Base-by-base conservation (phyloP, 2,888 invertebrate species). In the Synergus itoensis region DNA sequence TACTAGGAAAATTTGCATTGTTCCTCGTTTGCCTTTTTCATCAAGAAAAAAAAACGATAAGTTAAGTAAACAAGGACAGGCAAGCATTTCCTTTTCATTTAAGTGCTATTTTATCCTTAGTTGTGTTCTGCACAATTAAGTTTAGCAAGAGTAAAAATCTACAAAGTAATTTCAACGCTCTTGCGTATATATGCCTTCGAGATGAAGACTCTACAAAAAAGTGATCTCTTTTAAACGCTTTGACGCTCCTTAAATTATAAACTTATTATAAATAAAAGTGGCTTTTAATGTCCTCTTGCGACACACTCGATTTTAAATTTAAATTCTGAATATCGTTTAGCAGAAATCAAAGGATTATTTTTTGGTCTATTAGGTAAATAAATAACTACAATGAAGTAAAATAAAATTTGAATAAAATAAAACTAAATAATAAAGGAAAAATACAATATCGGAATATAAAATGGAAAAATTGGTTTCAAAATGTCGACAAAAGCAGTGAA, bases 1-100 rank as follows among this genome's bases (percentile, higher is more conserved):
- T 73, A 73, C n/a, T 36, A 40, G 53, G 40, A 57, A 73, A 73
- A 57, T 57, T 73, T 57, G 53, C 36, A 73, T 73, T 53, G 48
- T 40, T n/a, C 5, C 16, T 53, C 53, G 36, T 16, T 73, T 53
- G n/a, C 53, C 12, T 73, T 73, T 73, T 73, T 40, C 53, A 73
- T 53, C 12, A 73, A 53, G 18, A 16, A 64, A 48, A 53, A 45
- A 48, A 69, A 48, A 45, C 43, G 43, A 69, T 69, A n/a, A 48
- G 48, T 69, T 16, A 48, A 69, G 45, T 48, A 28, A 69, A 69
- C 48, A 36, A 69, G 14, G 28, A 21, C 8, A 69, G 45, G 1
- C 12, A 18, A 14, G 69, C 28, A 18, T 43, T 18, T n/a, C 12
- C 16, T 69, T 45, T 48, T 21, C 16, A 1, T 45, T 48, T 21